Base-by-base conservation (phyloP, 2,888 invertebrate species). In the Catocala sponsa region DNA sequence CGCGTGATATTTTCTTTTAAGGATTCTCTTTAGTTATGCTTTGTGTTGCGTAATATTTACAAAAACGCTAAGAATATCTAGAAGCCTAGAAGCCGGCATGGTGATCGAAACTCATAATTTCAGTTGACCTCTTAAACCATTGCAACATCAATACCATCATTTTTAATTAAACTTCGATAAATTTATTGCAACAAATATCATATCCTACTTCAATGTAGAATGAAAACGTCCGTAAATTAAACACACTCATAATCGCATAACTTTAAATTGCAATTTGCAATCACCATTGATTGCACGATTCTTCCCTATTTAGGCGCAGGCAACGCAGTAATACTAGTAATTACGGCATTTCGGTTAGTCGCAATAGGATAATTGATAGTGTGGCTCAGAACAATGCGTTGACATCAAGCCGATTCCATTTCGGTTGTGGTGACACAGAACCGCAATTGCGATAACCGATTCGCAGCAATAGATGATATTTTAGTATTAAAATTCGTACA, bases 291-390 rank as follows among this genome's bases (percentile, higher is more conserved):
- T 48, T 49, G 13, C 56, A 53, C 48, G 65, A 41, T 62, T 49
- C 58, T 68, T 56, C 54, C 4, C 54, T 57, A 52, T 66, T 54
- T 52, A 59, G 52, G 6, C 44, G 0, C 41, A 50, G 32, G 54
- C 51, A 44, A 64, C 48, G 66, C 50, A 69, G 49, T 67, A 65
- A 69, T 62, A 61, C 55, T 56, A 55, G 76, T 75, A 72, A 82
- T 80, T 76, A 72, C 70, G 55, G 55, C 59, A 71, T 78, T 78
- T 72, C 63, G 65, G 69, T 68, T 63, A 59, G 52, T 58, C 32
- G 59, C 63, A 63, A 77, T 75, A 70, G 76, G 71, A 72, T 81
- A 82, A 83, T 82, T 82, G 80, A 81, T 81, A 68, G 77, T 76
- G 74, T 71, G 75, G 68, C 60, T 44, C 55, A 69, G 72, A 71